These are phyloP conservation scores for Crambe crambe DNA, from an alignment of 37 sponge, comb jelly and placozoan species.

Conservation along the genomic window DNA sequence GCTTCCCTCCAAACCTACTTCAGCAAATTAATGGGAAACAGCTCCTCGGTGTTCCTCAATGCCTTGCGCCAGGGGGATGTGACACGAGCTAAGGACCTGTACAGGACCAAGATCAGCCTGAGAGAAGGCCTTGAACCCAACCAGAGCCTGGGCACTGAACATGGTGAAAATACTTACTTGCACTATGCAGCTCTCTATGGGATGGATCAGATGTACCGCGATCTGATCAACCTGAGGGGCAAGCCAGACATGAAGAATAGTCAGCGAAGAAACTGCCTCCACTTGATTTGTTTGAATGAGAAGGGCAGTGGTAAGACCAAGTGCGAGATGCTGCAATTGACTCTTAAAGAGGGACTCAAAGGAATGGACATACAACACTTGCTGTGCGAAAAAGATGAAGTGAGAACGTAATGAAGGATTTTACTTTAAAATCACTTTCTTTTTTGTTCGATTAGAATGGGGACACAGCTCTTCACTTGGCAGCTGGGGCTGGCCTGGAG, in stretches of 20 bases:
- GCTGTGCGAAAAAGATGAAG: constrained; percentile 37
- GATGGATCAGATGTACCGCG: constrained; percentile 30
- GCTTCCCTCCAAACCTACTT: neutral
- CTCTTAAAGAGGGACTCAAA: constrained; percentile 5
- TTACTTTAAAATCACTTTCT: neutral
- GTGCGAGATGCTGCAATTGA: constrained; percentile 8
- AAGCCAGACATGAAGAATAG: constrained; percentile 42
- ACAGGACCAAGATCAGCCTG: constrained; percentile 23
- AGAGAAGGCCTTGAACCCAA: constrained; percentile 44
- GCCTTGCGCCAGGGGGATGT: constrained; percentile 38
- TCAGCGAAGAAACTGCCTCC: constrained; percentile 43
- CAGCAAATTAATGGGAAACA: constrained; percentile 34
- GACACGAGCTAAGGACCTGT: constrained; percentile 10
- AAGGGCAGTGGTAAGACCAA: neutral
- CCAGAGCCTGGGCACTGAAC: constrained; percentile 11
- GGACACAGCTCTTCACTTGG: constrained; percentile 70
- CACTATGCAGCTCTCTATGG: constrained; percentile 57
- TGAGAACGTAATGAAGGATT: neutral
- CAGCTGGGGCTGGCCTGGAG: constrained; percentile 52
- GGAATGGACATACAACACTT: constrained; percentile 34
- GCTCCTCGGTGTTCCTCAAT: constrained; percentile 21
- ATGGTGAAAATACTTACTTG: constrained; percentile 30
- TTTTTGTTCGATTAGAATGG: constrained; percentile 32
- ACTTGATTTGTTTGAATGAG: constrained; percentile 49
- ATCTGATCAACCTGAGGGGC: constrained; percentile 11